phyloP scores from a whole-genome alignment of 2,888 invertebrate genomes.

The Cordylochernes scorpioides region DNA sequence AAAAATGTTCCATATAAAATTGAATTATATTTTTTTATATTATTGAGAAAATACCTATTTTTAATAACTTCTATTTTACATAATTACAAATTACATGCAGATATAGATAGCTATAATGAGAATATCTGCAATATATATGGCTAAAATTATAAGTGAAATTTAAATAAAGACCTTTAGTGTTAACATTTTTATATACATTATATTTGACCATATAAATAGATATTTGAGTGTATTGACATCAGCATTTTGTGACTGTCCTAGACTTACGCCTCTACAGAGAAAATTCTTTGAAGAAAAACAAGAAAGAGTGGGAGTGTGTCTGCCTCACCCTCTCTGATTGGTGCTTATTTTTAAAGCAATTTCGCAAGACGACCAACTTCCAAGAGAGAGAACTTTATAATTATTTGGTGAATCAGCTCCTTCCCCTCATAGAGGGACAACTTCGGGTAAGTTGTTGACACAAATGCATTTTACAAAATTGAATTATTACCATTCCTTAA shows the following conservation, averaged over 20 bases:
- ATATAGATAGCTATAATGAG: no score
- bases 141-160: no score
- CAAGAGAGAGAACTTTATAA: constrained; percentile 16
- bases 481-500: background rate
- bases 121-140: no score
- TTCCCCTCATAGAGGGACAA: constrained; percentile 16
- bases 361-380: constrained; percentile 16
- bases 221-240: no score
- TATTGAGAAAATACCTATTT: no score
- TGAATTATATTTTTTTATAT: no score
- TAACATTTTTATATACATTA: no score
- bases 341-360: constrained; percentile 16
- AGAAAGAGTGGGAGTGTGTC: constrained; percentile 17
- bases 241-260: constrained; percentile 4
- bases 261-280: constrained; percentile 17
- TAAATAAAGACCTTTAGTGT: no score
- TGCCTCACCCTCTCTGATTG: constrained; percentile 16
- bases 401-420: constrained; percentile 17
- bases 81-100: no score
- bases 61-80: no score
- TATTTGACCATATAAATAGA: no score
- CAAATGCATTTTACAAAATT: background rate
- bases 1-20: no score
- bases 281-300: constrained; percentile 15
- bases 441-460: constrained; percentile 14